phyloP scores from a whole-genome alignment of 2,797 vertebrate species.

The Rhinoraja longicauda region DNA sequence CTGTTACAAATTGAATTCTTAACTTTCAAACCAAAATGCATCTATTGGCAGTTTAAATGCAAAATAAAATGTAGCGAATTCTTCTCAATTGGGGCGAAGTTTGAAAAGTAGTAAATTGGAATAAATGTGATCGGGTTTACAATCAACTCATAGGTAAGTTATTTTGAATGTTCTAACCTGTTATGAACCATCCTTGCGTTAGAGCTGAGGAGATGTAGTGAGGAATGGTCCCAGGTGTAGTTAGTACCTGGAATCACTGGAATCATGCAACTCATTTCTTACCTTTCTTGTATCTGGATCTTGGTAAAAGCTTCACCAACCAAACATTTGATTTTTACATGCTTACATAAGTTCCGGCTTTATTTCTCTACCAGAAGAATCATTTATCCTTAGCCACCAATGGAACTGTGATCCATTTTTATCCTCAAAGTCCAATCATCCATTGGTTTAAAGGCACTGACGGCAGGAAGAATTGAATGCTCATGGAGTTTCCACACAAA shows the following conservation, averaged over 20 bases:
- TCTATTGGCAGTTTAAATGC: not conserved
- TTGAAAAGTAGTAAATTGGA: not conserved
- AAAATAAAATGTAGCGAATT: not conserved
- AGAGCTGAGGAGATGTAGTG: no score
- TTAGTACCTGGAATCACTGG: not conserved
- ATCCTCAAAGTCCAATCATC: not conserved
- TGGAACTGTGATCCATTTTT: not conserved
- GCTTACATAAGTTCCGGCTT: no score
- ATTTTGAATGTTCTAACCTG: not conserved
- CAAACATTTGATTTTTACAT: no score
- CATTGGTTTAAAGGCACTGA: not conserved
- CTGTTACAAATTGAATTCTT: conserved; percentile 1
- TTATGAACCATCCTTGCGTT: no score
- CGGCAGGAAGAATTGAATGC: not conserved
- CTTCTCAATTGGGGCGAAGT: not conserved
- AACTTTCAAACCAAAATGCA: not conserved
- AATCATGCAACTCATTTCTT: not conserved
- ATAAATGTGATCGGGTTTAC: not conserved
- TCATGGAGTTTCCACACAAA: not conserved
- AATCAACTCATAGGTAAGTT: not conserved
- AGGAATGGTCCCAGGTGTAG: no score
- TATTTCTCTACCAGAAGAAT: not conserved
- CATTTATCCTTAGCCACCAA: not conserved
- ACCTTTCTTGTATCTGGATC: not conserved
- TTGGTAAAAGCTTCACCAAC: not conserved